Evolutionary conservation across 2,113 vertebrate species (phyloP).

Genomic region (Triplophysa rosa): DNA sequence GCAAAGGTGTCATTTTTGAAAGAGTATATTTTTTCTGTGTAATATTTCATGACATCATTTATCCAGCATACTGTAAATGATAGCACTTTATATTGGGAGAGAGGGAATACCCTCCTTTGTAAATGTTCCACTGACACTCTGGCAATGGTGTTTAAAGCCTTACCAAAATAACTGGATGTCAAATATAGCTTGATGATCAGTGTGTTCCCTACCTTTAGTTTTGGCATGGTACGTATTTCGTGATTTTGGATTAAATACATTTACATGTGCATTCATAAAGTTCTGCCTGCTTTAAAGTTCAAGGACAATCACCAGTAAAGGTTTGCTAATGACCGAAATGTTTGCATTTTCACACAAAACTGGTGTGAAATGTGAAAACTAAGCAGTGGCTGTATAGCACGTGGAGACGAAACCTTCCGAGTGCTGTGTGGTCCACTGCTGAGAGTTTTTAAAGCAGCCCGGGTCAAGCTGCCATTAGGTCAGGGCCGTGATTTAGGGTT

Average conservation of each 20-base stretch:
- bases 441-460: conserved; percentile 21
- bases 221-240: conserved; percentile 17
- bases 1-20: no score
- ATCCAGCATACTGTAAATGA: conserved; percentile 52
- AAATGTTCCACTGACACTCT: conserved; percentile 51
- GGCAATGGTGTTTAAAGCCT: conserved; percentile 55
- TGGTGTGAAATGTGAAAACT: neutral
- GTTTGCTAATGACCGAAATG: no score
- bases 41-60: conserved; percentile 39
- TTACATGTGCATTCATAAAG: neutral
- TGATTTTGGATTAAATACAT: neutral
- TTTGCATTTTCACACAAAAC: no score
- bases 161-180: conserved; percentile 58
- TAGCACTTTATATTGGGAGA: conserved; percentile 51
- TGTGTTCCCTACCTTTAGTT: conserved; percentile 29
- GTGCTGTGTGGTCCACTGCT: conserved; percentile 40
- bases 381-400: no score
- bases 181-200: conserved; percentile 50
- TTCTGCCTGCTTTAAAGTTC: neutral
- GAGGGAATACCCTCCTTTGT: conserved; percentile 49
- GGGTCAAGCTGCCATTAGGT: conserved; percentile 48
- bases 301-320: no score
- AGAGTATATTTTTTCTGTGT: neutral
- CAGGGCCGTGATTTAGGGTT: conserved; percentile 50
- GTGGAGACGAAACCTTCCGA: conserved; percentile 8